A percentile compares a stretch with the other conserved stretches of the same genome.
These are phyloP conservation scores for Monomorium pharaonis DNA, from an alignment of 1,140 invertebrate species.

Conservation along the genomic window DNA sequence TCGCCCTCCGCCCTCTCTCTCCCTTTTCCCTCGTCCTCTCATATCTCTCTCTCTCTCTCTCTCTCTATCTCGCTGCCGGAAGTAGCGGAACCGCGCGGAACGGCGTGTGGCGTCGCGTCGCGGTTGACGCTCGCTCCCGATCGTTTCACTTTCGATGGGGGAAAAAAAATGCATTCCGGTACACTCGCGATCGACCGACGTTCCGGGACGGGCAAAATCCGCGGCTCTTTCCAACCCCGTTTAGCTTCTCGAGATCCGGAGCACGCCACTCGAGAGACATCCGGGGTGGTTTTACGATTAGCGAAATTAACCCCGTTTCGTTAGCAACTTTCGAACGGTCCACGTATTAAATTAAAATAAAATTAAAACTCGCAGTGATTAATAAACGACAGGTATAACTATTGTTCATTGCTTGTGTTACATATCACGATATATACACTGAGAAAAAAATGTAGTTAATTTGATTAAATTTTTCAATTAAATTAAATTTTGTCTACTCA, in stretches of 20 bases:
- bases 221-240: neutral
- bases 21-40: neutral
- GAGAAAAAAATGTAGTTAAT: too few relatives aligned
- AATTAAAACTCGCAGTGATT: neutral
- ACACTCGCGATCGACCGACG: neutral
- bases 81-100: conserved; percentile 46
- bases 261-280: neutral
- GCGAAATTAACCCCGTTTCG: neutral
- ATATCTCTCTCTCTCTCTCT: neutral
- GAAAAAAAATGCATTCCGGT: conserved; percentile 37
- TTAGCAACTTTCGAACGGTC: neutral
- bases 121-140: conserved; percentile 65
- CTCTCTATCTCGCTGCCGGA: neutral
- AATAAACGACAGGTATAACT: neutral
- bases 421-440: neutral
- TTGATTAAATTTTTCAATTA: too few relatives aligned
- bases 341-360: neutral
- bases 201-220: neutral
- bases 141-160: conserved; percentile 51
- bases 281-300: neutral
- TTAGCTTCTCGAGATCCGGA: neutral
- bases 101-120: conserved; percentile 48
- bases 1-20: conserved; percentile 34
- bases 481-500: too few relatives aligned
- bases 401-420: neutral